These are phyloP conservation scores for Conistra vaccinii DNA, from an alignment of 2,888 invertebrate species.

Conservation along the genomic window DNA sequence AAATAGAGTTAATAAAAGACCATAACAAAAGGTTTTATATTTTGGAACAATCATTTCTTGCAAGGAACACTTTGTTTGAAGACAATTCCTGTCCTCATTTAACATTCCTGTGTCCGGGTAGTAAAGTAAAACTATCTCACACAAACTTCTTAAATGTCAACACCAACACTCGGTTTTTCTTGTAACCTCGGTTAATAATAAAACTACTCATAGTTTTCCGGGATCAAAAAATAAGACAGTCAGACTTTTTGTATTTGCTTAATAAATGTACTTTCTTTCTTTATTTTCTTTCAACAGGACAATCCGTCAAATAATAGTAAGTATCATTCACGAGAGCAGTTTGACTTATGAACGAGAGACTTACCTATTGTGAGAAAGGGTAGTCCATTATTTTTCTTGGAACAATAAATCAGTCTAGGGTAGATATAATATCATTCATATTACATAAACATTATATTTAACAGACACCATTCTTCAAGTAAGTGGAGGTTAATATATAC, in stretches of 20 bases:
- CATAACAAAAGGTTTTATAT: background rate
- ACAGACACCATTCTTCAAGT: conserved; percentile 26
- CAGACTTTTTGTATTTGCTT: background rate
- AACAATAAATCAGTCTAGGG: conserved; percentile 6
- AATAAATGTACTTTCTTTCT: background rate
- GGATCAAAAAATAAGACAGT: background rate
- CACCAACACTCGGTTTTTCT: no score
- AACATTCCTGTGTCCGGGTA: background rate
- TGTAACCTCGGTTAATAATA: background rate
- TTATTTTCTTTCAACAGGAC: background rate
- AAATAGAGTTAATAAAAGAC: background rate
- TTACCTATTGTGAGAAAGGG: background rate
- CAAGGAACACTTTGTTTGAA: background rate
- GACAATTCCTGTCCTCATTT: background rate
- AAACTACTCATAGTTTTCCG: background rate
- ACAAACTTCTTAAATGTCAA: background rate
- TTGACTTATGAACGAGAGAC: background rate
- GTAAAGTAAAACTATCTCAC: background rate
- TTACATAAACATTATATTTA: conserved; percentile 19
- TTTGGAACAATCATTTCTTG: background rate
- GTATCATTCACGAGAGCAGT: background rate
- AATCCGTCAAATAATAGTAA: background rate
- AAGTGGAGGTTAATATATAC: conserved; percentile 51
- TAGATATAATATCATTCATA: conserved; percentile 17
- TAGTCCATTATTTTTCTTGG: background rate